phyloP scores from a whole-genome alignment of 1,140 invertebrate genomes.

The Theocolax elegans region DNA sequence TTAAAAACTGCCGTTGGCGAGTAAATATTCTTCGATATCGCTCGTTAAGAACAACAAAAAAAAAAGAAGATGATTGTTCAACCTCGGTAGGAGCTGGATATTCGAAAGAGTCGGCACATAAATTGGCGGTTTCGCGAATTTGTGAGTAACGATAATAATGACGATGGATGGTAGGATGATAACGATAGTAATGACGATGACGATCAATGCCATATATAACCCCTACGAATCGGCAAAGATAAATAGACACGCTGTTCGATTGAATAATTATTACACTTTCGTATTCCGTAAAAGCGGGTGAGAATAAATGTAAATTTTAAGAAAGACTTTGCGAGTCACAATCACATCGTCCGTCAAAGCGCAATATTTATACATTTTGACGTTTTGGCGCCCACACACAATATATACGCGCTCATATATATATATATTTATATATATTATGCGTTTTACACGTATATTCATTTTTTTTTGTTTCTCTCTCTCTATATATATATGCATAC shows the following conservation, averaged over 20 bases:
- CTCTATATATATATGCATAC: conserved; percentile 29
- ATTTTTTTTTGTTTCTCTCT: conserved; percentile 26
- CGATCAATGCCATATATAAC: neutral
- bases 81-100: too few species aligned
- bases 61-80: too few species aligned
- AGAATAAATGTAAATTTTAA: conserved; percentile 29
- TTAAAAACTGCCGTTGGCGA: too few species aligned
- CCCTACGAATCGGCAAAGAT: neutral
- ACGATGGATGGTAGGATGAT: neutral
- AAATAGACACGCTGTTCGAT: conserved; percentile 4
- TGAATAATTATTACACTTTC: neutral
- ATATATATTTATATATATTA: conserved; percentile 49
- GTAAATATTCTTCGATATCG: too few species aligned
- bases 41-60: too few species aligned
- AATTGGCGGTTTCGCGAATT: conserved; percentile 8
- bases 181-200: conserved; percentile 7
- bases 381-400: conserved; percentile 44
- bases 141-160: neutral
- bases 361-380: conserved; percentile 45
- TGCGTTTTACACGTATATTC: conserved; percentile 46
- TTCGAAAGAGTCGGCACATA: neutral
- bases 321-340: conserved; percentile 54
- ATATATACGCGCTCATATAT: conserved; percentile 38
- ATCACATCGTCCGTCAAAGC: conserved; percentile 54
- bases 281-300: neutral